Base-by-base conservation (phyloP, 2,113 vertebrate genomes). In the Catharus bicknelli region DNA sequence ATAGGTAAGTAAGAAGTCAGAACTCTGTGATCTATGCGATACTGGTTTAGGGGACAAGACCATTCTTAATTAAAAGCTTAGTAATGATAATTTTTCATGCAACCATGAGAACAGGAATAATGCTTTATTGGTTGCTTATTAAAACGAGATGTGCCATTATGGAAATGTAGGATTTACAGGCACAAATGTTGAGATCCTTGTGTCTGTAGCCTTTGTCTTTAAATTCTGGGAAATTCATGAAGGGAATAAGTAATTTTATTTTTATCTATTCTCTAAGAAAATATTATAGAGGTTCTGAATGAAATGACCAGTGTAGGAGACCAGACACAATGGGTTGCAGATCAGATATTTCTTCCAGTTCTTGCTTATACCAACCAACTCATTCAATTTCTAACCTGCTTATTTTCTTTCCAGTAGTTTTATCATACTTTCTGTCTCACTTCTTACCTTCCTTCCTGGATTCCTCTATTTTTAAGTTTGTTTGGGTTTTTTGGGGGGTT, bases 1-100 rank as follows among this genome's bases (percentile, higher is more conserved):
- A 7, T 98, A 66, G 97, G 97, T 97, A 95, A 86, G 97, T 83
- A 26, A 66, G 5, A 75, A 61, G 2, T 42, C 57, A 18, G 7
- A 68, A 32, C 20, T 67, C n/a, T 4, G 3, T 38, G 23, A n/a
- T 69, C 25, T 67, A 30, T 4, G 3, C 38, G 19, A 30, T 66
- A 62, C 29, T 67, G 10, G 26, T 66, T 57, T 55, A 63, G 11
- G 16, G 63, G 13, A 55, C 43, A 78, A 47, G 11, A 63, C 6
- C 4, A 62, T 32, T 86, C 20, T 72, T 69, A 70, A 73, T 78
- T 70, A 83, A 45, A 32, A 66, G 18, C 5, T 75, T 43, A 74
- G 50, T 58, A 69, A 74, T 54, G 43, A 63, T 55, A 0, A 16
- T 84, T 84, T 86, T 86, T 74, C 38, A 42, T 50, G 8, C 1